These are phyloP conservation scores for Tuberolachnus salignus DNA, from an alignment of 2,888 invertebrate species.

Conservation along the genomic window DNA sequence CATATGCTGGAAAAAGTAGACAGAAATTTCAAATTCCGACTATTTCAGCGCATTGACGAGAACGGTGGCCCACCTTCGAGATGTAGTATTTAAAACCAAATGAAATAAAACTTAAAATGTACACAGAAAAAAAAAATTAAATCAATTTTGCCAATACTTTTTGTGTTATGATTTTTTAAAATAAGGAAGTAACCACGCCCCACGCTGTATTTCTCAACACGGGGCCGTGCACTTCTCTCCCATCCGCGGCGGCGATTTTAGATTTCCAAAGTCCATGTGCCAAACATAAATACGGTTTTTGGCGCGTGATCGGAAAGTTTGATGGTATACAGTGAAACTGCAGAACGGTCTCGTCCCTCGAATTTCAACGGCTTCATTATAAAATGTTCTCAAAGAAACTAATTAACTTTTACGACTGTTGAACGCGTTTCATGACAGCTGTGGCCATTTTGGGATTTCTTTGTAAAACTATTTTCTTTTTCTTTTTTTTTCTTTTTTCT, in stretches of 20 bases:
- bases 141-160: too few relatives aligned
- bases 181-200: too few relatives aligned
- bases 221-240: not conserved
- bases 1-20: too few relatives aligned
- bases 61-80: too few relatives aligned
- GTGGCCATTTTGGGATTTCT: conserved; percentile 54
- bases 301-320: conserved; percentile 57
- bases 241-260: conserved; percentile 8
- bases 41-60: too few relatives aligned
- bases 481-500: too few relatives aligned
- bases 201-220: too few relatives aligned
- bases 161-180: too few relatives aligned
- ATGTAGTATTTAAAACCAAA: too few relatives aligned
- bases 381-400: conserved; percentile 56
- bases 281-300: conserved; percentile 55
- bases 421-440: conserved; percentile 55
- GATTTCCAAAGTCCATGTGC: conserved; percentile 51
- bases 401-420: conserved; percentile 56
- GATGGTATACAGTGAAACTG: conserved; percentile 37
- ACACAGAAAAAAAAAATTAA: too few relatives aligned
- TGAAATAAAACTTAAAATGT: too few relatives aligned
- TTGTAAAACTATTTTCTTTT: conserved; percentile 43
- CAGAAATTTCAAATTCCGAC: too few relatives aligned
- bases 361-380: conserved; percentile 56
- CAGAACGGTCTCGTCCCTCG: conserved; percentile 53